Base-by-base conservation (phyloP, 2,113 vertebrate species). In the Tachysurus fulvidraco region DNA sequence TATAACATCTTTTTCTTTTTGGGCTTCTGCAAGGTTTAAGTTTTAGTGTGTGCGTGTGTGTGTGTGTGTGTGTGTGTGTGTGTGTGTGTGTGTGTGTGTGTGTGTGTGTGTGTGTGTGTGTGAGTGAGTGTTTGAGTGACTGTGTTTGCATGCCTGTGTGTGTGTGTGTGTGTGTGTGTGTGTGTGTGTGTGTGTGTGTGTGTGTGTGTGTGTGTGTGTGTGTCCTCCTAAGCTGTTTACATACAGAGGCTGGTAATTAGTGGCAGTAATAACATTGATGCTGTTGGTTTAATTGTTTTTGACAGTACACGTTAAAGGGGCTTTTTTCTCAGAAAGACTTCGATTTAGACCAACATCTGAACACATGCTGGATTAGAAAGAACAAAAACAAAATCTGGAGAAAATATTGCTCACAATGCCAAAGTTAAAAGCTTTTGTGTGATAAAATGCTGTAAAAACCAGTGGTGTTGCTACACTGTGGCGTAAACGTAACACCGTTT, bases 281-380 rank as follows among this genome's bases (percentile, higher is more conserved):
- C 96, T 95, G 96, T 95, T 97, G 96, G 94, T 96, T 96, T 96
- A 96, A 97, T 97, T 97, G 96, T 96, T 97, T 97, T 96, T 96
- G 76, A 96, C 96, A 96, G 95, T 95, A 95, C 95, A 71, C 96
- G 87, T 96, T 96, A 82, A 95, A 93, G 83, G 92, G 95, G 95
- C 16, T 59, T 73, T 92, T 91, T 93, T 94, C 91, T 90, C 1
- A 89, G 89, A 89, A 91, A 84, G 92, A 93, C 90, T 93, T 95
- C 96, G 95, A 96, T 96, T 95, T 95, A 92, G 93, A 95, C 94
- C 83, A 83, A 83, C 16, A 87, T 74, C 71, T 64, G 16, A 59
- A 36, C 36, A 36, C 36, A 36, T 36, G 36, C 36, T 36, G 36
- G 36, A 36, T 36, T 36, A 36, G 36, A 36, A 36, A 36, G 1